Base-by-base conservation (phyloP, 1,140 invertebrate genomes). In the Zaprionus gabonicus region DNA sequence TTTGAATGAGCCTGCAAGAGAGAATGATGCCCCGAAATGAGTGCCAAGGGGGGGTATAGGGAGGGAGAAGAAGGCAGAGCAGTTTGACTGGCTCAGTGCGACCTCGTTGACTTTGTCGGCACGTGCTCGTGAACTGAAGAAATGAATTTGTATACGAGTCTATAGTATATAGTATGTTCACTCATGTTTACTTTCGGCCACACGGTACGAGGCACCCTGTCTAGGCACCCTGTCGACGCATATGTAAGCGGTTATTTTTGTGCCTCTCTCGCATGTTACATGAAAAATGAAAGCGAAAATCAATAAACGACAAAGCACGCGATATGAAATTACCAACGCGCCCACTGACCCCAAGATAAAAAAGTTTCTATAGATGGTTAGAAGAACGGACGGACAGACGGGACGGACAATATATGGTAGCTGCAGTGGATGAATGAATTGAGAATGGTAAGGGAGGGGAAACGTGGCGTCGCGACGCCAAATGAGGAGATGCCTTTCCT, bases 231-330 rank as follows among this genome's bases (percentile, higher is more conserved):
- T 17, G 41, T 17, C 41, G 44, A 49, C 51, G 76, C 76, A 86
- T 87, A 86, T 87, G 82, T 80, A 82, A 71, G 76, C 71, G 68
- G 66, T 51, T 68, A 72, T 60, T 80, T 87, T 68, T 60, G 65
- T 72, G 71, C 65, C 64, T 63, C 67, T 66, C 62, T 88, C 75
- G 81, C 84, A 83, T 84, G 84, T 65, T 62, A 75, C 85, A 91
- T 90, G 85, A 90, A 90, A 88, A 90, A 90, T 81, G 86, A 90
- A 90, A 90, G 86, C 86, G 86, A 90, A 90, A 90, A 90, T 90
- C 85, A 90, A 90, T 90, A 90, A 82, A 63, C 49, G 58, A 46
- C 41, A 46, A 75, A 73, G 79, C 85, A 90, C 85, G 85, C 86
- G 85, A 90, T 90, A 68, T 71, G 46, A 63, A 90, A 79, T 73